Base-by-base conservation (phyloP, 2,113 vertebrate genomes). In the Gasterosteus aculeatus region DNA sequence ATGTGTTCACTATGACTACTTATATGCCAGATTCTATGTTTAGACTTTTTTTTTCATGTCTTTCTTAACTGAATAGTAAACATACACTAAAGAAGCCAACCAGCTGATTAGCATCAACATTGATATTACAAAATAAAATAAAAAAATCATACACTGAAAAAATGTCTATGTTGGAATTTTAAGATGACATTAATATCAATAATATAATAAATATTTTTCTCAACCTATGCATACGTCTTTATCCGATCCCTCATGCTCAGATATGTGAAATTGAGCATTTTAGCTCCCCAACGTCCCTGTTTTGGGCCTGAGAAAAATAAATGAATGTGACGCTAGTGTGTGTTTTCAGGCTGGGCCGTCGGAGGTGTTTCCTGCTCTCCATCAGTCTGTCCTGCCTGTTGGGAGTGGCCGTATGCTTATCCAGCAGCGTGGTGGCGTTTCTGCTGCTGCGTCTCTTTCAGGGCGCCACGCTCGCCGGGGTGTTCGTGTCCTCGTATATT, bases 401-500 rank as follows among this genome's bases (percentile, higher is more conserved):
- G 15, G 96, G 96, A 0, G 81, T 92, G 1, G 26, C 80, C 0
- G 83, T 94, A 85, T 93, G 95, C 0, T 81, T 98, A 81, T 94
- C 96, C 0, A 69, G 85, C 78, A 85, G 86, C 2, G 92, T 92
- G 0, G 14, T 89, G 7, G 84, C 86, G 72, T 94, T 97, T 9
- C 91, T 96, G 64, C 69, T 93, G 16, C 82, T 96, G 0, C 90
- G 93, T 38, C 91, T 96, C 78, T 91, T 91, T 39, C 95, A 95
- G 0, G 95, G 95, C 10, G 80, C 89, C 0, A 56, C 83, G 3
- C 92, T 97, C 71, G 95, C 95, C 0, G 97, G 96, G 0, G 92
- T 95, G 16, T 93, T 95, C 83, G 72, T 98, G 0, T 88, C 95
- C 29, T 94, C 97, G 5, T 97, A 95, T 1, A 88, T 97, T 31